phyloP scores from a whole-genome alignment of 2,113 vertebrate species.

The Nothocercus julius region DNA sequence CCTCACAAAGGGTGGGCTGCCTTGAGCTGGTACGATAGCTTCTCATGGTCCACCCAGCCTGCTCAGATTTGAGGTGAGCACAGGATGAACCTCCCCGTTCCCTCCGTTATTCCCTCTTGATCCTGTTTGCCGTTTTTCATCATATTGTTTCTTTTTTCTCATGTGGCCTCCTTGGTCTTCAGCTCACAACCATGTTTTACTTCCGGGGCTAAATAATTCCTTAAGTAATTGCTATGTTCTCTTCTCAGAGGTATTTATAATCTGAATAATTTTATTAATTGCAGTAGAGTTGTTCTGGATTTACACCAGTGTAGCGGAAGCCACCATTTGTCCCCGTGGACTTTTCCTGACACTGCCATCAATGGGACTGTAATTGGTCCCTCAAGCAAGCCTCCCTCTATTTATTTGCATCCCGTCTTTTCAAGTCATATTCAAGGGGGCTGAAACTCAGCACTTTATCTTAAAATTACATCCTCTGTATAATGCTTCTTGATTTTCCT shows the following conservation, averaged over 20 bases:
- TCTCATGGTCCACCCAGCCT: neutral
- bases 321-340: neutral
- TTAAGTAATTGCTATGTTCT: neutral
- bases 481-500: constrained; percentile 14
- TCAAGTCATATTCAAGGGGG: neutral
- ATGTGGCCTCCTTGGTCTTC: neutral
- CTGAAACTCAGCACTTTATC: constrained; percentile 17
- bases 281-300: neutral
- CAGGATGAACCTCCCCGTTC: neutral
- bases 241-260: neutral
- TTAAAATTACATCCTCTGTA: neutral
- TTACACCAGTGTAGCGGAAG: neutral
- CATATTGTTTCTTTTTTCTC: neutral
- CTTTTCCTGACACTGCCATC: neutral
- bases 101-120: neutral
- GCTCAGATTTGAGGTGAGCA: neutral
- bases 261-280: neutral
- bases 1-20: neutral
- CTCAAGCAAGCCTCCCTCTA: neutral
- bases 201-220: neutral
- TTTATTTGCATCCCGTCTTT: constrained; percentile 36
- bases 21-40: neutral
- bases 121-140: neutral
- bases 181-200: neutral
- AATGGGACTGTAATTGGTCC: neutral